Evolutionary conservation across 2,113 vertebrate species (phyloP).

Genomic region (Triplophysa siluroides): DNA sequence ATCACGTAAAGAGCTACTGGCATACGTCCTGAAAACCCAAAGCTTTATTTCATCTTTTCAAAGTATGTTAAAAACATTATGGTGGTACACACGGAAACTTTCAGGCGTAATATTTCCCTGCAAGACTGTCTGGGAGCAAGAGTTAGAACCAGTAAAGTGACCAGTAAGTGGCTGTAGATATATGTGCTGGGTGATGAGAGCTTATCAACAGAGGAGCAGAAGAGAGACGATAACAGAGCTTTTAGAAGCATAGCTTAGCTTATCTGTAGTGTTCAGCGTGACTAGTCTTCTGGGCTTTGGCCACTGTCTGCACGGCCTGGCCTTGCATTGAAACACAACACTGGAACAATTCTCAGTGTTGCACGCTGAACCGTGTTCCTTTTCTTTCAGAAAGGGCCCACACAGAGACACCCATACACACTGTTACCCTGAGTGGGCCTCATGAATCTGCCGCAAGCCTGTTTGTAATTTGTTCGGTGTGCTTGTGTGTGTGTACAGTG

Average conservation of each 20-base stretch:
- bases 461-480: slow-evolving; percentile 34
- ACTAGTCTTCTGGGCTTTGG: slow-evolving; percentile 27
- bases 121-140: not conserved
- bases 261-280: slow-evolving; percentile 34
- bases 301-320: slow-evolving; percentile 19
- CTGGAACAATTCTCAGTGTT: slow-evolving; percentile 3
- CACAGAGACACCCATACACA: not conserved
- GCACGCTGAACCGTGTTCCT: not conserved
- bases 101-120: slow-evolving; percentile 4
- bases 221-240: slow-evolving; percentile 27
- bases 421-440: slow-evolving; percentile 20
- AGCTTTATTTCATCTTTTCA: not conserved
- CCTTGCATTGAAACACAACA: slow-evolving; percentile 17
- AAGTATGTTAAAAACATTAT: not conserved
- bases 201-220: slow-evolving; percentile 43
- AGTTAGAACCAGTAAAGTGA: not conserved
- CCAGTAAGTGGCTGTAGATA: slow-evolving; percentile 5
- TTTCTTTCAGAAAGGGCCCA: not conserved
- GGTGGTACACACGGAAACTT: not conserved
- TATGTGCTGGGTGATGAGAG: slow-evolving; percentile 27
- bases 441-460: slow-evolving; percentile 3
- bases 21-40: not conserved
- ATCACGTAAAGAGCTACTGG: not conserved
- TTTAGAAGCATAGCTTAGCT: slow-evolving; percentile 43
- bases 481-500: slow-evolving; percentile 13